Evolutionary conservation across 2,888 invertebrate species (phyloP).

Genomic region (Baronia brevicornis): DNA sequence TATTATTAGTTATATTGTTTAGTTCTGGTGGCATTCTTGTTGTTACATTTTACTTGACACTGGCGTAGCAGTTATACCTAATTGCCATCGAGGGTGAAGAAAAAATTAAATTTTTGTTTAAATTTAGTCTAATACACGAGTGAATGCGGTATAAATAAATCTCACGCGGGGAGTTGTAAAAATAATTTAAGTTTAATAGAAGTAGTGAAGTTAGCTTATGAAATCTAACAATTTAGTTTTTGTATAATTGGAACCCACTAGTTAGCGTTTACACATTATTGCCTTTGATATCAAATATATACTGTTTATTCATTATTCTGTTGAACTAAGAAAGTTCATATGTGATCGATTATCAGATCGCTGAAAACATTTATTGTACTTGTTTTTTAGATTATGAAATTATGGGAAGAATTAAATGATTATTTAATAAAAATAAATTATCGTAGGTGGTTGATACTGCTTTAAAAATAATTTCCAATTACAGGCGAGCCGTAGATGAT

Average conservation of each 20-base stretch:
- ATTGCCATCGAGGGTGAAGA: constrained; percentile 10
- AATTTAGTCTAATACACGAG: too few relatives aligned
- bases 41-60: too few relatives aligned
- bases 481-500: constrained; percentile 24
- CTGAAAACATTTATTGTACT: constrained; percentile 15
- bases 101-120: constrained; percentile 3
- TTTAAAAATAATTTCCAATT: constrained; percentile 29
- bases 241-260: constrained; percentile 64
- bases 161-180: constrained; percentile 40
- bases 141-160: constrained; percentile 10
- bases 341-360: constrained; percentile 20
- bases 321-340: constrained; percentile 22
- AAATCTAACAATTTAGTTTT: constrained; percentile 59
- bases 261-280: constrained; percentile 45
- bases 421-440: constrained; percentile 33
- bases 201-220: constrained; percentile 53
- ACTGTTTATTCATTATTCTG: constrained; percentile 21
- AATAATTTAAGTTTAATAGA: constrained; percentile 57
- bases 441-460: constrained; percentile 38
- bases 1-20: too few relatives aligned
- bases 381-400: constrained; percentile 27
- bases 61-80: too few relatives aligned
- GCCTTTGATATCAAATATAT: constrained; percentile 30
- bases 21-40: too few relatives aligned
- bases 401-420: constrained; percentile 36